These are phyloP conservation scores for Lepidotrigona ventralis DNA, from an alignment of 1,140 invertebrate species.

Conservation along the genomic window DNA sequence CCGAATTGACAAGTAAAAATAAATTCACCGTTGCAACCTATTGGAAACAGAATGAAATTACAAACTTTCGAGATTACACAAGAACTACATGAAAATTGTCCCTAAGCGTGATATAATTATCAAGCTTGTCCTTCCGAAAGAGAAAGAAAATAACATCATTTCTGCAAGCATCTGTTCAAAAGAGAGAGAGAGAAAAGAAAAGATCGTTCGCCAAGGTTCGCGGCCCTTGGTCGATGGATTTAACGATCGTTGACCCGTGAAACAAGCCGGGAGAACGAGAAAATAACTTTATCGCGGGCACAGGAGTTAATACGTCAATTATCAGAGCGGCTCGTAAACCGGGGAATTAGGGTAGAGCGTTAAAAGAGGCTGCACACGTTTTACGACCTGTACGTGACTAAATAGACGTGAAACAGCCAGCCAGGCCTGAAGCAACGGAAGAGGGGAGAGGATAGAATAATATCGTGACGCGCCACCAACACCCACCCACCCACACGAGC, in stretches of 20 bases:
- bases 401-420: conserved; percentile 11
- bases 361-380: conserved; percentile 38
- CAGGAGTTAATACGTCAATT: conserved; percentile 53
- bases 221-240: neutral
- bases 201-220: neutral
- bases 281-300: conserved; percentile 36
- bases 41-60: no score
- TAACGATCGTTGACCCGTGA: conserved; percentile 24
- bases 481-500: conserved; percentile 4
- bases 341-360: conserved; percentile 47
- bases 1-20: no score
- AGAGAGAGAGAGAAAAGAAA: neutral
- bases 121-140: no score
- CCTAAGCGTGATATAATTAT: no score
- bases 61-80: no score
- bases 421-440: conserved; percentile 33
- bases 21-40: no score
- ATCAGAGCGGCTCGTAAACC: conserved; percentile 35
- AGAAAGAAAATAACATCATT: no score
- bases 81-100: no score
- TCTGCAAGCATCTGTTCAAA: neutral
- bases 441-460: conserved; percentile 39
- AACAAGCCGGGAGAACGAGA: neutral
- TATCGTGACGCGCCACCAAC: conserved; percentile 35
- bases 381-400: conserved; percentile 51